These are phyloP conservation scores for Lepidochitona cinerea DNA, from an alignment of 2,888 invertebrate species.

Conservation along the genomic window DNA sequence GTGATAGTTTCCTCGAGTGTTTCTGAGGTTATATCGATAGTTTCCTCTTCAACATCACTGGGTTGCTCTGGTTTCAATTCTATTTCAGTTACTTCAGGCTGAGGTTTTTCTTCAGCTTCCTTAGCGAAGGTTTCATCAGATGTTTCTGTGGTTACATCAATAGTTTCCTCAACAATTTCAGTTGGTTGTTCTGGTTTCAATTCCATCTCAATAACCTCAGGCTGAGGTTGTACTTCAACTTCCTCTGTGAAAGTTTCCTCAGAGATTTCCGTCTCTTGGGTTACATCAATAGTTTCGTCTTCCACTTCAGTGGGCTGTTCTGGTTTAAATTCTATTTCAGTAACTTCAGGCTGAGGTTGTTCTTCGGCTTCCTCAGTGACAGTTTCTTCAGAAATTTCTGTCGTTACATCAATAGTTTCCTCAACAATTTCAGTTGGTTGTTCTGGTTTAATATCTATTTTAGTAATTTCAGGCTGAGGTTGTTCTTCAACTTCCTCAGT, in stretches of 20 bases:
- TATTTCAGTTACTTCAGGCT: background rate
- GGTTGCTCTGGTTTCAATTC: background rate
- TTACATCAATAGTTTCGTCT: background rate
- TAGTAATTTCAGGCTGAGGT: background rate
- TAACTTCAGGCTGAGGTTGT: background rate
- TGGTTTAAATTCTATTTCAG: background rate
- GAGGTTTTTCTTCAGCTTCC: background rate
- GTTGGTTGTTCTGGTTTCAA: background rate
- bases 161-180: too few species aligned
- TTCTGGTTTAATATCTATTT: background rate
- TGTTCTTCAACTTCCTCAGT: background rate
- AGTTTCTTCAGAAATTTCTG: slow-evolving; percentile 17
- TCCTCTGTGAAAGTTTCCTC: background rate
- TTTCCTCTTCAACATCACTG: background rate
- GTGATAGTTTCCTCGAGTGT: background rate
- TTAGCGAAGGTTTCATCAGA: background rate
- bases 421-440: too few species aligned
- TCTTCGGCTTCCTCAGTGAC: background rate
- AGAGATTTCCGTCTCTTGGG: too few species aligned
- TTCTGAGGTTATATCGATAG: background rate
- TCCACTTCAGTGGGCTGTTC: background rate
- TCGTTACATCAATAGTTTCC: slow-evolving; percentile 19
- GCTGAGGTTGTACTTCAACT: background rate
- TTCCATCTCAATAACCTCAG: background rate
- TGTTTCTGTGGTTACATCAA: too few species aligned